Evolutionary conservation across 1,140 invertebrate genomes (phyloP).

Genomic region (Drosophila bocki): DNA sequence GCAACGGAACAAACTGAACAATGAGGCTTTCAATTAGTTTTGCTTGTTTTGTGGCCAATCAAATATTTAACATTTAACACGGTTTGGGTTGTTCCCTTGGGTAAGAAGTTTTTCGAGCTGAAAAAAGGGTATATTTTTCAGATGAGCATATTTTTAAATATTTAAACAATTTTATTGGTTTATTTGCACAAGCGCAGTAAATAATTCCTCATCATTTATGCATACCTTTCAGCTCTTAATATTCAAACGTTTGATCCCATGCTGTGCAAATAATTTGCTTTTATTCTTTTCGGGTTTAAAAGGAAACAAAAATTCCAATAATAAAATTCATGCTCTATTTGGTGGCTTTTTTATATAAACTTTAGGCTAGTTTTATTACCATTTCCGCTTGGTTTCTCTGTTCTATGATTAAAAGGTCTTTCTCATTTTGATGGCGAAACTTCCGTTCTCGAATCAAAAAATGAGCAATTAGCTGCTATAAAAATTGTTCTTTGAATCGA

Average conservation of each 20-base stretch:
- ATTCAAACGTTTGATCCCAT: slow-evolving; percentile 5
- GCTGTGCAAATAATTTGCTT: slow-evolving; percentile 30
- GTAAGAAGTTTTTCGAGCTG: neutral
- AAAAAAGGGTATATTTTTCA: neutral
- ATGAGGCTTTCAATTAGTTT: slow-evolving; percentile 22
- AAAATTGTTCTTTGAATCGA: slow-evolving; percentile 32
- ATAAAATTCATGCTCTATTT: slow-evolving; percentile 54
- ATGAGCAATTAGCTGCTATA: slow-evolving; percentile 18
- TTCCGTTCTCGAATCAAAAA: slow-evolving; percentile 16
- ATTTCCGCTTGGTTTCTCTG: slow-evolving; percentile 34
- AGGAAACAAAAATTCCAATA: slow-evolving; percentile 4
- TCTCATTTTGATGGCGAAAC: neutral
- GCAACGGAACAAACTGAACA: slow-evolving; percentile 8
- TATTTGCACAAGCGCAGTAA: neutral
- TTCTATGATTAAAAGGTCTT: slow-evolving; percentile 3
- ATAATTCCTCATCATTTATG: slow-evolving; percentile 1
- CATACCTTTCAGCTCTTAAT: neutral
- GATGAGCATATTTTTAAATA: no score
- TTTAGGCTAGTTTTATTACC: slow-evolving; percentile 10
- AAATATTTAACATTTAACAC: slow-evolving; percentile 55
- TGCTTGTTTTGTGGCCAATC: slow-evolving; percentile 24
- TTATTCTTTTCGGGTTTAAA: neutral
- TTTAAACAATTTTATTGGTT: slow-evolving; percentile 7
- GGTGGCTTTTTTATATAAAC: neutral
- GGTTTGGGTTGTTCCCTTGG: slow-evolving; percentile 8